phyloP scores from a whole-genome alignment of 2,113 vertebrate genomes.

The Agelaius tricolor region DNA sequence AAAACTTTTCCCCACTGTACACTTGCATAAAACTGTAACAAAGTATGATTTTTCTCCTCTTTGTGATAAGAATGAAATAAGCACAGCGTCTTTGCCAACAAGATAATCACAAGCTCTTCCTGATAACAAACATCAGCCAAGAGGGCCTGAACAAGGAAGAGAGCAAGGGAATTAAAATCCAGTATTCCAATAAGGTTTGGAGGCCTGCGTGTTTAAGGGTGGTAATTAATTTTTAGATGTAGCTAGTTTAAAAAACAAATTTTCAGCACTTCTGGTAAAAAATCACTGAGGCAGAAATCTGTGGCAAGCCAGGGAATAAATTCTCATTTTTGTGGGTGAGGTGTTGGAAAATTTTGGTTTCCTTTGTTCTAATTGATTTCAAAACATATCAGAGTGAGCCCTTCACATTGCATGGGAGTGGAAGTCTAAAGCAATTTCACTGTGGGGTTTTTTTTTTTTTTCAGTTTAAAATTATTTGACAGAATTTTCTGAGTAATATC shows the following conservation, averaged over 20 bases:
- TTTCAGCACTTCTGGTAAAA: not conserved
- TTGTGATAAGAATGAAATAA: not conserved
- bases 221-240: not conserved
- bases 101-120: not conserved
- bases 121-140: not conserved
- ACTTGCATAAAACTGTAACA: not conserved
- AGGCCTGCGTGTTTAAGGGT: not conserved
- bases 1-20: not conserved
- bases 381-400: not conserved
- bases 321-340: not conserved
- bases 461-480: not conserved
- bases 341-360: not conserved
- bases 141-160: not conserved
- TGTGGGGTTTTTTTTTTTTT: rapidly evolving
- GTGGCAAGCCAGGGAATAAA: not conserved
- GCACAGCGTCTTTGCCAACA: not conserved
- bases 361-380: not conserved
- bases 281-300: not conserved
- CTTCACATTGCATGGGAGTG: not conserved
- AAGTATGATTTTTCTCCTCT: not conserved
- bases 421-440: not conserved
- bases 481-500: not conserved
- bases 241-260: not conserved
- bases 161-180: not conserved
- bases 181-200: not conserved